Evolutionary conservation across 2,888 invertebrate genomes (phyloP).

Genomic region (Andrena praecox): DNA sequence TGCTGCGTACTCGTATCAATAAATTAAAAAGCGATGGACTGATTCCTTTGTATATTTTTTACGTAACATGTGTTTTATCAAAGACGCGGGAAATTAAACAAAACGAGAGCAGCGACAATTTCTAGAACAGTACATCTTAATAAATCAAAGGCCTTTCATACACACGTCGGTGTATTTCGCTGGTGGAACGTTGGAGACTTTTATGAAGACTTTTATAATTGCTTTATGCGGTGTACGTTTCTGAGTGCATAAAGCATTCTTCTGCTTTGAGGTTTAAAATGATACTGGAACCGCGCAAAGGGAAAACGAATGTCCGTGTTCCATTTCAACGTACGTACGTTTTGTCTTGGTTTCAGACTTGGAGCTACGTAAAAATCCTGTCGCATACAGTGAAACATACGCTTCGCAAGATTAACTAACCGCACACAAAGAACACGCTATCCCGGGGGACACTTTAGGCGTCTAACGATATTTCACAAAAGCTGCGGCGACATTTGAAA

Average conservation of each 20-base stretch:
- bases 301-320: constrained; percentile 8
- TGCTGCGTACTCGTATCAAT: too few species aligned
- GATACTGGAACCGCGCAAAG: neutral
- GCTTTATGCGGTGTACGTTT: neutral
- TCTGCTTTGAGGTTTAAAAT: constrained; percentile 7
- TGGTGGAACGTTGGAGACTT: neutral
- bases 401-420: neutral
- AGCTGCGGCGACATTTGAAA: neutral
- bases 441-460: neutral
- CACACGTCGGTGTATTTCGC: neutral
- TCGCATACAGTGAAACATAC: neutral
- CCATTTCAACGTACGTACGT: constrained; percentile 7
- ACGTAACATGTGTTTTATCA: too few species aligned
- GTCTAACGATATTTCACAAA: neutral
- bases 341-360: neutral
- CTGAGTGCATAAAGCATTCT: constrained; percentile 6
- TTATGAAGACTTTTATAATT: constrained; percentile 3
- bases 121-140: neutral
- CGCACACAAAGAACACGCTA: neutral
- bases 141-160: neutral
- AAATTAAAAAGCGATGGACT: too few species aligned
- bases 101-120: too few species aligned
- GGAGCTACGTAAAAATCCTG: constrained; percentile 18
- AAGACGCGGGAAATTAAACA: too few species aligned
- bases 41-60: too few species aligned